A percentile compares a stretch with the other conserved stretches of the same genome.
phyloP scores from a whole-genome alignment of 2,888 invertebrate species.

The Oeneis ivallda region DNA sequence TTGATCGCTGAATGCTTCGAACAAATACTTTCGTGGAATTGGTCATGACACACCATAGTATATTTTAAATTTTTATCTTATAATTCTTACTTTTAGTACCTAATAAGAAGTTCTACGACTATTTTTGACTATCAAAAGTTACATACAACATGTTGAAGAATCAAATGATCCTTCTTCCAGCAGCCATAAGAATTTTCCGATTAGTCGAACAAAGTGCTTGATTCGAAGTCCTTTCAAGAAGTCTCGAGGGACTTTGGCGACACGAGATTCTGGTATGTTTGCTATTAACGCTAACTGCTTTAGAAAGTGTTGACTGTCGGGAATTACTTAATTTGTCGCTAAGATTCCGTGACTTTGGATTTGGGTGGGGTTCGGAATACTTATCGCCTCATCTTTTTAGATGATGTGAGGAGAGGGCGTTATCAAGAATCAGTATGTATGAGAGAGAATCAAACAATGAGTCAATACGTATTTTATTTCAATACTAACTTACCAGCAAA shows the following conservation, averaged over 20 bases:
- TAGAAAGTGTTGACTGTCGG: slow-evolving; percentile 52
- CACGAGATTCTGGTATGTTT: slow-evolving; percentile 47
- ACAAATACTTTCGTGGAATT: too few relatives aligned
- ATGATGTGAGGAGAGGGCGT: background rate
- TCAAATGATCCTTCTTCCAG: background rate
- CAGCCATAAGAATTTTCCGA: slow-evolving; percentile 28
- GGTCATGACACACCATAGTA: too few relatives aligned
- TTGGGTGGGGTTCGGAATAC: slow-evolving; percentile 5
- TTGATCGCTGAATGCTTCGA: too few relatives aligned
- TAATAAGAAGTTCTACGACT: too few relatives aligned
- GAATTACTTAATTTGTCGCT: slow-evolving; percentile 55
- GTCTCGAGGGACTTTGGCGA: slow-evolving; percentile 27
- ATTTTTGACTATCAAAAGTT: too few relatives aligned
- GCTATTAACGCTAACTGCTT: slow-evolving; percentile 56
- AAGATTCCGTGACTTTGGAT: slow-evolving; percentile 18
- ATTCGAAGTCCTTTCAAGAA: slow-evolving; percentile 37
- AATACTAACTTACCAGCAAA: too few relatives aligned
- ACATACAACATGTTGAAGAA: background rate
- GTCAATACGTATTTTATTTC: background rate
- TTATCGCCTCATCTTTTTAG: background rate
- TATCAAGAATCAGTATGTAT: background rate
- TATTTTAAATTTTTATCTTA: too few relatives aligned
- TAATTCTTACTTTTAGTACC: too few relatives aligned
- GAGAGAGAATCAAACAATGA: background rate
- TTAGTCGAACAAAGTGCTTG: slow-evolving; percentile 27